Evolutionary conservation across 2,888 invertebrate species (phyloP).

Genomic region (Drosophila subquinaria): DNA sequence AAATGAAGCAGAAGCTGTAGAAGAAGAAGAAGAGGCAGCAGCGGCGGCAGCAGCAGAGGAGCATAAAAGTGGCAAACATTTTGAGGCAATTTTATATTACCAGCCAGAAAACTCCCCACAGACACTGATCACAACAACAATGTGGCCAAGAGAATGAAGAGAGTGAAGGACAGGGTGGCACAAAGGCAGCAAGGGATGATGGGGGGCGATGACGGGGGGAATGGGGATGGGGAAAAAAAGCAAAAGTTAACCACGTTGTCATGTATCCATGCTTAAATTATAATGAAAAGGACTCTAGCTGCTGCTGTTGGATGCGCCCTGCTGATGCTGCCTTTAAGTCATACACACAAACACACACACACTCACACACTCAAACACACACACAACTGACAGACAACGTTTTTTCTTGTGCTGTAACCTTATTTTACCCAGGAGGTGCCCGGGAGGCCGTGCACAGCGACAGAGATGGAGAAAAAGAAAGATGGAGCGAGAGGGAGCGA

Average conservation of each 20-base stretch:
- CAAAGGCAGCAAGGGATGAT: not conserved
- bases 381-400: constrained; percentile 25
- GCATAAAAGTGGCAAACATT: constrained; percentile 66
- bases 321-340: constrained; percentile 47
- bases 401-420: constrained; percentile 51
- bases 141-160: constrained; percentile 40
- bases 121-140: constrained; percentile 67
- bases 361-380: constrained; percentile 6
- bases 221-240: constrained; percentile 39
- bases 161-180: not conserved
- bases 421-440: constrained; percentile 63
- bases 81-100: constrained; percentile 73
- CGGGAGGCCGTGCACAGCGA: constrained; percentile 36
- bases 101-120: constrained; percentile 57
- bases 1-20: constrained; percentile 10
- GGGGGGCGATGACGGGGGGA: not conserved
- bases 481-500: constrained; percentile 27
- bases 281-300: constrained; percentile 79
- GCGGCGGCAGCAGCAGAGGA: constrained; percentile 19
- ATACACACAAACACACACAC: constrained; percentile 20
- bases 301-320: constrained; percentile 56
- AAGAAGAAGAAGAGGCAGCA: not conserved
- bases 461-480: not conserved
- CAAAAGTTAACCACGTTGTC: constrained; percentile 82
- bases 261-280: constrained; percentile 82